These are phyloP conservation scores for Coracias cyanogaster DNA, from an alignment of 2,797 vertebrate species.

Conservation along the genomic window DNA sequence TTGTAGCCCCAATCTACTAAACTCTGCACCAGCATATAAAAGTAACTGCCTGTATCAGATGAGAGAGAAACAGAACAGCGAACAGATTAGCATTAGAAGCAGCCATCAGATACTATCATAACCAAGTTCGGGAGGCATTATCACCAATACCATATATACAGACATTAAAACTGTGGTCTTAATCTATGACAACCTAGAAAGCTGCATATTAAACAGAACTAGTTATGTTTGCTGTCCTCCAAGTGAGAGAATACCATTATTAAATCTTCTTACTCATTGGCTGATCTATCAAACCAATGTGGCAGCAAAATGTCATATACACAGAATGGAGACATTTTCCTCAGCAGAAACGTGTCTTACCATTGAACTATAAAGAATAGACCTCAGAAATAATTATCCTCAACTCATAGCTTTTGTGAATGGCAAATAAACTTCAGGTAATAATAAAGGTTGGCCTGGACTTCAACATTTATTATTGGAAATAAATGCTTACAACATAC, in stretches of 20 bases:
- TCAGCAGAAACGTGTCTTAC: neutral
- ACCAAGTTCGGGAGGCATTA: neutral
- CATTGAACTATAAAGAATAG: neutral
- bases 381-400: neutral
- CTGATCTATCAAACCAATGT: neutral
- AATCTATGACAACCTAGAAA: neutral
- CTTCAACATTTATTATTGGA: neutral
- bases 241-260: neutral
- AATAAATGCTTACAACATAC: neutral
- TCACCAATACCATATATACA: neutral
- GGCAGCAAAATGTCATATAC: neutral
- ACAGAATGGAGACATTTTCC: neutral
- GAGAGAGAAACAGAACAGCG: neutral
- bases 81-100: neutral
- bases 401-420: neutral
- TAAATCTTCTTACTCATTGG: neutral
- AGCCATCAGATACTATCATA: neutral
- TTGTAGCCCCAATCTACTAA: slow-evolving; percentile 92
- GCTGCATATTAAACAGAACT: neutral
- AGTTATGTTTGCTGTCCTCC: neutral
- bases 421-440: neutral
- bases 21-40: slow-evolving; percentile 91
- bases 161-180: neutral
- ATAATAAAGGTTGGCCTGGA: neutral
- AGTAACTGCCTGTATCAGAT: slow-evolving; percentile 90